Evolutionary conservation across 2,888 invertebrate genomes (phyloP).

Genomic region (Julus scanicus): DNA sequence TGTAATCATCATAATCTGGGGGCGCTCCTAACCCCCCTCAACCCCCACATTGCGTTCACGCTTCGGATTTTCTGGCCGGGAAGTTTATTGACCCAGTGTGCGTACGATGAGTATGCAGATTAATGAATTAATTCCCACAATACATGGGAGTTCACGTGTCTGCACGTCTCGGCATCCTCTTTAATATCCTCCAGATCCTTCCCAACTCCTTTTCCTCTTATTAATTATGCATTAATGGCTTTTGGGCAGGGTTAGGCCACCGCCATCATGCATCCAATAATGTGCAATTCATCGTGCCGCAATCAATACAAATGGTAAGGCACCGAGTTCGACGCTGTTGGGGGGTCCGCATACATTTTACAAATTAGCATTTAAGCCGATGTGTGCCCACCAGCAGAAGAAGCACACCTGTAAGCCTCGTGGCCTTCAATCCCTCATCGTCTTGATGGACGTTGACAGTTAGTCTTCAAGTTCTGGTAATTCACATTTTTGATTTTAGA

Average conservation of each 20-base stretch:
- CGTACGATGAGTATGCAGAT: slow-evolving; percentile 16
- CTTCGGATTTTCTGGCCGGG: not conserved
- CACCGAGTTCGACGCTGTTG: not conserved
- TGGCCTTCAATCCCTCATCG: no score
- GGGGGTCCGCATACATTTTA: not conserved
- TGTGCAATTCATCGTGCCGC: not conserved
- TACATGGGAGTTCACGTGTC: slow-evolving; percentile 9
- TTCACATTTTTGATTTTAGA: no score
- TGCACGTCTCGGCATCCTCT: slow-evolving; percentile 21
- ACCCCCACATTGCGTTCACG: not conserved
- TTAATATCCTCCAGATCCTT: not conserved
- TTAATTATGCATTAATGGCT: slow-evolving; percentile 3
- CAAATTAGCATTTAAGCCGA: no score
- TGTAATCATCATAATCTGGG: not conserved
- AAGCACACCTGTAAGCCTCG: no score
- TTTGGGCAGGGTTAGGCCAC: not conserved
- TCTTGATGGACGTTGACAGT: no score
- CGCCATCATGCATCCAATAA: not conserved
- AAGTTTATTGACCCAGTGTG: slow-evolving; percentile 26
- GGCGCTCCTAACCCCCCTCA: no score
- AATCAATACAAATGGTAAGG: not conserved
- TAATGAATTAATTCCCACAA: slow-evolving; percentile 17
- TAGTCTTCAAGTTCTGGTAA: no score
- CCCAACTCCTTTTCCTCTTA: not conserved
- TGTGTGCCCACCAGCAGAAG: no score